A percentile compares a stretch with the other conserved stretches of the same genome.
Evolutionary conservation across 2,113 vertebrate genomes (phyloP).

Genomic region (Argyrosomus japonicus): DNA sequence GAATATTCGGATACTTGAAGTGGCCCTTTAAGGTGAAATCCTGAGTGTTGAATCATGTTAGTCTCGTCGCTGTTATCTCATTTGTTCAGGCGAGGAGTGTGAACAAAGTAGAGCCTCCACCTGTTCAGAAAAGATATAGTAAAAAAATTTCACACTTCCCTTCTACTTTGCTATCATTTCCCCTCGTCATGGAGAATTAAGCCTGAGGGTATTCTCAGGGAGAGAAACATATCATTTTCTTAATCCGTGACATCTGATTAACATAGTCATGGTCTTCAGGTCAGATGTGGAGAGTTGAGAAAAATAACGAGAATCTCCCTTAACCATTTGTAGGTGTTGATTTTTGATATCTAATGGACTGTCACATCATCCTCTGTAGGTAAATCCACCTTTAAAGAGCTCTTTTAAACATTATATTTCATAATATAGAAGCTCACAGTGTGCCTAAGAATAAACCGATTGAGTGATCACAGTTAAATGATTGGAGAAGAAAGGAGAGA

Average conservation of each 20-base stretch:
- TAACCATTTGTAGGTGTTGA: not conserved
- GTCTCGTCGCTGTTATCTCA: constrained; percentile 20
- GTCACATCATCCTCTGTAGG: not conserved
- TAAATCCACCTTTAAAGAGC: not conserved
- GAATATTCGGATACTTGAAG: not conserved
- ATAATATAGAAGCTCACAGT: not conserved
- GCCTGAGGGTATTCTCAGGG: constrained; percentile 10
- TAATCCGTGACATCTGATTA: constrained; percentile 37
- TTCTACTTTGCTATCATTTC: constrained; percentile 31
- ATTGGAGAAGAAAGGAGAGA: too few relatives aligned
- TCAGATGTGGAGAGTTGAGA: not conserved
- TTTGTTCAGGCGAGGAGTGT: constrained; percentile 36
- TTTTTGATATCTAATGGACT: not conserved
- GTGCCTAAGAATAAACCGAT: not conserved
- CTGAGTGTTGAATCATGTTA: not conserved
- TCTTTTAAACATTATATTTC: not conserved
- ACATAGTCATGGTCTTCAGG: not conserved
- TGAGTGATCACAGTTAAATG: not conserved
- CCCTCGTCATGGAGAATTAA: constrained; percentile 23
- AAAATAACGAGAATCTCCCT: not conserved
- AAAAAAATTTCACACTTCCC: constrained; percentile 17
- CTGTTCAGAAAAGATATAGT: constrained; percentile 9
- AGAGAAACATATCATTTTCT: not conserved
- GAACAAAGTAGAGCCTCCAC: constrained; percentile 16
- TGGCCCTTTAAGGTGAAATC: constrained; percentile 22